Evolutionary conservation across 2,888 invertebrate species (phyloP).

Genomic region (Sarcophaga carnaria): DNA sequence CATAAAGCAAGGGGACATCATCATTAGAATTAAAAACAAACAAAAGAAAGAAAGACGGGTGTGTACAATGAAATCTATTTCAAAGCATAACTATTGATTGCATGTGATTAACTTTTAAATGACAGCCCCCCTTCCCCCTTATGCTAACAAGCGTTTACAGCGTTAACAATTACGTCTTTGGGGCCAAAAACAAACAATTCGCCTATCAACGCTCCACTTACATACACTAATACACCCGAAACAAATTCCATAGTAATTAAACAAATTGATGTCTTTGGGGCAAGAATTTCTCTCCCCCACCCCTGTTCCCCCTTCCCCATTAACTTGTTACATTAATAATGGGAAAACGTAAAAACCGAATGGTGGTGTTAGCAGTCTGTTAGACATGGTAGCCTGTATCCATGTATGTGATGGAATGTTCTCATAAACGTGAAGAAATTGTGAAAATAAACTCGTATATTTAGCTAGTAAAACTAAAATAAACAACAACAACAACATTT

Average conservation of each 20-base stretch:
- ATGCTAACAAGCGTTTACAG: conserved; percentile 16
- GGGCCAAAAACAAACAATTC: conserved; percentile 7
- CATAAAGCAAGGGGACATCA: background rate
- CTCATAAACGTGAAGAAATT: conserved; percentile 2
- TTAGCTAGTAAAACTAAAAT: background rate
- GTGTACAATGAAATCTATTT: conserved; percentile 51
- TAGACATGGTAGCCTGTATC: no score
- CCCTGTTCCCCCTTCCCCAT: no score
- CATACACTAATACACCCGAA: background rate
- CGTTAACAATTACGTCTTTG: conserved; percentile 1
- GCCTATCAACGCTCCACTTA: no score
- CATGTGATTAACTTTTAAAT: conserved; percentile 65
- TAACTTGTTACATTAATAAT: conserved; percentile 16
- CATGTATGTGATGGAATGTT: background rate
- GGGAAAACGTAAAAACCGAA: background rate
- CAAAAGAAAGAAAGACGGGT: background rate
- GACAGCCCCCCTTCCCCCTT: conserved; percentile 16
- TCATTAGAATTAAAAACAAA: background rate
- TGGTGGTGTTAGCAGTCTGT: no score
- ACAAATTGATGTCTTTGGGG: conserved; percentile 41
- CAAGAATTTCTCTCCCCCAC: conserved; percentile 32
- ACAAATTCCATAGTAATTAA: conserved; percentile 35
- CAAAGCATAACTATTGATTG: conserved; percentile 62
- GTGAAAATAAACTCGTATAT: conserved; percentile 4
- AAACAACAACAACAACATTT: conserved; percentile 18